Base-by-base conservation (phyloP, 2,797 vertebrate genomes). In the Pseudotriccus pelzelni region DNA sequence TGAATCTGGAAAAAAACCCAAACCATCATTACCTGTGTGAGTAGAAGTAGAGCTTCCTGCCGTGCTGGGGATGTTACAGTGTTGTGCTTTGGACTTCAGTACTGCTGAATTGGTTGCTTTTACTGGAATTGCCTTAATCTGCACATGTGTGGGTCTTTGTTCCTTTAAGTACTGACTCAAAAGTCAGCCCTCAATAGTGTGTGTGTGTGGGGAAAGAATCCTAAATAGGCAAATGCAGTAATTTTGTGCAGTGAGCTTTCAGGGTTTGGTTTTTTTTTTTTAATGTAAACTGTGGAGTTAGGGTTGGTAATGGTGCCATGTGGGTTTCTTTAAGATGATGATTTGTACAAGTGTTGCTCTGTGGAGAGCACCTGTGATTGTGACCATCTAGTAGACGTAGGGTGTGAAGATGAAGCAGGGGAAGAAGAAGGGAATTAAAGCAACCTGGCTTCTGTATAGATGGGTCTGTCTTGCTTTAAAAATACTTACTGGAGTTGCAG, bases 391-490 rank as follows among this genome's bases (percentile, higher is more conserved):
- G 41, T 2, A 53, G 41, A 83, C 81, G 55, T 36, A 72, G 36
- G 49, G 22, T 7, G 6, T 12, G 62, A 69, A 75, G 62, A 53
- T 28, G 34, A 55, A 46, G 55, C 20, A 14, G 32, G 46, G 46
- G 70, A 82, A 53, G 63, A 56, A 19, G 41, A 24, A 69, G 46
- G 70, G 67, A 52, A 39, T 80, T 80, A 67, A 67, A 90, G 72
- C n/a, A 25, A 11, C 68, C 44, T 67, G 49, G 19, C 37, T 92
- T 70, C 72, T 83, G 2, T 56, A 7, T 56, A 36, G 46, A 53
- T n/a, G 64, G 41, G 34, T 46, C n/a, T 84, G 41, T 68, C 41
- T 66, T 94, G 39, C 76, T 86, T 79, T 56, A 74, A 77, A 87
- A 72, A 56, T 63, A 20, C 32, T 86, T 93, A 63, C 1, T 95